Percentiles rank a stretch among this genome's conserved stretches.
These are phyloP conservation scores for Clivina fossor DNA, from an alignment of 2,888 invertebrate genomes.

Conservation along the genomic window DNA sequence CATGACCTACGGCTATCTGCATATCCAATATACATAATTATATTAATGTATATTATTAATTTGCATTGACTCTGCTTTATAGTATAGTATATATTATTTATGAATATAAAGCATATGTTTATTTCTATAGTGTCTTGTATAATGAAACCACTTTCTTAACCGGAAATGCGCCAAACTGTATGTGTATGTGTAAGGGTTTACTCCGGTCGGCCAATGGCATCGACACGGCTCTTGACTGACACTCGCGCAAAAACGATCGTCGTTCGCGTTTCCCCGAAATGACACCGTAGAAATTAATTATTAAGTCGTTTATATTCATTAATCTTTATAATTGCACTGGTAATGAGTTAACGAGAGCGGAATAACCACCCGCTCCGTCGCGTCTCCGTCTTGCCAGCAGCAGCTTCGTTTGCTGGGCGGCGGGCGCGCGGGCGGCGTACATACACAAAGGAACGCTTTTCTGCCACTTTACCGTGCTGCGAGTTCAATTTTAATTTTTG, in stretches of 20 bases:
- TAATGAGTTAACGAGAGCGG: slow-evolving; percentile 26
- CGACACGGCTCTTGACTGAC: not conserved
- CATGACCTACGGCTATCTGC: too few species aligned
- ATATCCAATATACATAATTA: too few species aligned
- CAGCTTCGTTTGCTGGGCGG: too few species aligned
- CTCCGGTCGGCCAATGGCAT: not conserved
- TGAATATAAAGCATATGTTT: not conserved
- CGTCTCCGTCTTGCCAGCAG: too few species aligned
- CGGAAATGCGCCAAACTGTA: not conserved
- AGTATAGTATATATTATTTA: too few species aligned
- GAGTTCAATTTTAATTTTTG: too few species aligned
- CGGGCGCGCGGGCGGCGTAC: too few species aligned
- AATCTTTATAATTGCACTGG: slow-evolving; percentile 28
- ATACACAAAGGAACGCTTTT: too few species aligned
- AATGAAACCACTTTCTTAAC: not conserved
- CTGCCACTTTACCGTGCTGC: too few species aligned
- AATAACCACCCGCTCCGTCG: too few species aligned
- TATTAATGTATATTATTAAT: too few species aligned
- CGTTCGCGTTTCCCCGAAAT: slow-evolving; percentile 9
- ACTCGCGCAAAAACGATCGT: slow-evolving; percentile 4
- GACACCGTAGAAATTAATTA: slow-evolving; percentile 29
- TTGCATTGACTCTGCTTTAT: too few species aligned
- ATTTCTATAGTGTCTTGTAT: not conserved
- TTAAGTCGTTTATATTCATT: slow-evolving; percentile 29
- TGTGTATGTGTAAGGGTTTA: not conserved